Base-by-base conservation (phyloP, 2,797 vertebrate species). In the Acanthurus tractus region DNA sequence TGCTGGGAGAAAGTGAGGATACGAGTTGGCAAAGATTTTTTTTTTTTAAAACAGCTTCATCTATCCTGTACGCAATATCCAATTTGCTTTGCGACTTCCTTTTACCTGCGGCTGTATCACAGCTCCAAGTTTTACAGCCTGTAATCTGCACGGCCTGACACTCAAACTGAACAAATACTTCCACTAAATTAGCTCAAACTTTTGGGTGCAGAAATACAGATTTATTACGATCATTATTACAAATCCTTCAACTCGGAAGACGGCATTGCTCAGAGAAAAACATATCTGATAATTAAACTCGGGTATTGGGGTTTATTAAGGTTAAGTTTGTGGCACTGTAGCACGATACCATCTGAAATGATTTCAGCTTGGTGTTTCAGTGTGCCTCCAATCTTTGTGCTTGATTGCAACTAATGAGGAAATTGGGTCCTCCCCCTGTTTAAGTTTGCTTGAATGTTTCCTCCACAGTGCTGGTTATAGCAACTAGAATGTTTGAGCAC, bases 91-190 rank as follows among this genome's bases (percentile, higher is more conserved):
- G 48, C 1, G 6, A n/a, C 66, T 65, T 56, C n/a, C 10, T 64
- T 66, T 81, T n/a, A 82, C 63, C 76, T 74, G 61, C 76, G 48
- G 64, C 45, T 20, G 23, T 57, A n/a, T 69, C 55, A 61, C 54
- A 64, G 34, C 50, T 59, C 45, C 11, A 44, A 25, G 25, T 68
- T 74, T 56, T 53, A 44, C 50, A 63, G 40, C 52, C 50, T 61
- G 54, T 44, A 44, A 48, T 70, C 56, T 59, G 45, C 40, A 44
- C 34, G 17, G 7, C 36, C 63, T 65, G 55, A 70, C 29, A 44
- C 56, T 59, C 48, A 53, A 36, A 56, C 63, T 53, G 13, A 57
- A 57, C 56, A 54, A 65, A 76, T 50, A 25, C 58, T 36, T 77
- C 29, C 23, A 25, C 20, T 6, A 3, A 70, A 40, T 80, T 20